Percentiles rank a stretch among this genome's conserved stretches.
phyloP scores from a whole-genome alignment of 2,113 vertebrate species.

The Rhea pennata region DNA sequence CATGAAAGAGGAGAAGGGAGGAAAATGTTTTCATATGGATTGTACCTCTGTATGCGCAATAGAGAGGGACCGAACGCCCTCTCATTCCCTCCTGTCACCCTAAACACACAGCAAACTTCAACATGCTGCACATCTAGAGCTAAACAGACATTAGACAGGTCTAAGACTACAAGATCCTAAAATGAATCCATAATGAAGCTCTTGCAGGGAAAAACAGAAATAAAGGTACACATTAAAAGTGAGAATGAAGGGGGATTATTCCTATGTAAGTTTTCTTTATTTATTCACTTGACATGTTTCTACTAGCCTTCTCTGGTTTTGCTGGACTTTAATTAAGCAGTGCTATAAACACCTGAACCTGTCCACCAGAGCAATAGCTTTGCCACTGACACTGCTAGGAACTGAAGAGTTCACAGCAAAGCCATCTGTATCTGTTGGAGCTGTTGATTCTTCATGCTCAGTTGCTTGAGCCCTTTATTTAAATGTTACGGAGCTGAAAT shows the following conservation, averaged over 20 bases:
- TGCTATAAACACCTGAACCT: accelerated
- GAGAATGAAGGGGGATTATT: background rate
- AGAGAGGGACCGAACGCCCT: background rate
- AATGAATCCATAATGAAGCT: accelerated
- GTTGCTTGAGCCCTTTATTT: background rate
- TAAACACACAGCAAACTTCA: too few relatives aligned
- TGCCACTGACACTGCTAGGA: accelerated
- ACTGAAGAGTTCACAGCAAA: background rate
- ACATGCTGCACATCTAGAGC: too few relatives aligned
- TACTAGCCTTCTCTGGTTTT: background rate
- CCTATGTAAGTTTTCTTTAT: background rate
- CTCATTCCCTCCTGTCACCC: accelerated
- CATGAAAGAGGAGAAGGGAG: background rate
- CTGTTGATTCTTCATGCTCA: background rate
- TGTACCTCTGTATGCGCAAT: background rate
- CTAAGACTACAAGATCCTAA: background rate
- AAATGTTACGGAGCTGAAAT: background rate
- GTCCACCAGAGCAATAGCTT: too few relatives aligned
- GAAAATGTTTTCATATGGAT: background rate
- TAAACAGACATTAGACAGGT: too few relatives aligned
- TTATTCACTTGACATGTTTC: background rate
- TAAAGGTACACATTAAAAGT: background rate
- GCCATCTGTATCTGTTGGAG: too few relatives aligned
- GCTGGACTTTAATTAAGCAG: background rate
- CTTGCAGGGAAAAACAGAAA: background rate